These are phyloP conservation scores for Otis tarda DNA, from an alignment of 2,113 vertebrate genomes.

Conservation along the genomic window DNA sequence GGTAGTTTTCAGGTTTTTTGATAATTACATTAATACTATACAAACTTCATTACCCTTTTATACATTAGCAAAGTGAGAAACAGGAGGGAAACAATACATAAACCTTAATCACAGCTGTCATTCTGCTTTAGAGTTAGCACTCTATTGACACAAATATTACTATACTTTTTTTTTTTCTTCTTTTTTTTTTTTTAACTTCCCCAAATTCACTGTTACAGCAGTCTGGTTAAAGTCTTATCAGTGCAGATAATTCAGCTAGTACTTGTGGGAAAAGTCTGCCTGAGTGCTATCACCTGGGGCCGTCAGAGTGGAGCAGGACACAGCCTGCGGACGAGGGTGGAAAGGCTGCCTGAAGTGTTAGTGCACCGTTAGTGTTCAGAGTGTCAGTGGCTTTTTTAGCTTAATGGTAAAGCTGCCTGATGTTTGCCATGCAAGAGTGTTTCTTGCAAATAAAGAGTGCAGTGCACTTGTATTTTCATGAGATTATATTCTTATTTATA, in stretches of 20 bases:
- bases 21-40: background rate
- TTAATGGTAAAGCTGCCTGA: background rate
- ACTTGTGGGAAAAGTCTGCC: background rate
- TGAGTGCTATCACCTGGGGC: background rate
- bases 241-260: background rate
- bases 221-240: background rate
- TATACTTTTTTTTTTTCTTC: background rate
- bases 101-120: background rate
- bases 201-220: background rate
- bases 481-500: background rate
- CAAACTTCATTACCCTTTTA: background rate
- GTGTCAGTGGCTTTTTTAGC: background rate
- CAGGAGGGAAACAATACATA: background rate
- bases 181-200: too few species aligned
- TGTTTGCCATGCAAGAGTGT: background rate
- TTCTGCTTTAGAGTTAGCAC: background rate
- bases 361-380: background rate
- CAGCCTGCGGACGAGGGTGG: background rate
- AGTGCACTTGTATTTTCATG: background rate
- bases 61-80: background rate
- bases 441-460: background rate
- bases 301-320: rapidly evolving
- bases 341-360: background rate
- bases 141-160: background rate
- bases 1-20: background rate